Percentiles rank a stretch among this genome's conserved stretches.
Evolutionary conservation across 2,113 vertebrate genomes (phyloP).

Genomic region (Anguilla rostrata): DNA sequence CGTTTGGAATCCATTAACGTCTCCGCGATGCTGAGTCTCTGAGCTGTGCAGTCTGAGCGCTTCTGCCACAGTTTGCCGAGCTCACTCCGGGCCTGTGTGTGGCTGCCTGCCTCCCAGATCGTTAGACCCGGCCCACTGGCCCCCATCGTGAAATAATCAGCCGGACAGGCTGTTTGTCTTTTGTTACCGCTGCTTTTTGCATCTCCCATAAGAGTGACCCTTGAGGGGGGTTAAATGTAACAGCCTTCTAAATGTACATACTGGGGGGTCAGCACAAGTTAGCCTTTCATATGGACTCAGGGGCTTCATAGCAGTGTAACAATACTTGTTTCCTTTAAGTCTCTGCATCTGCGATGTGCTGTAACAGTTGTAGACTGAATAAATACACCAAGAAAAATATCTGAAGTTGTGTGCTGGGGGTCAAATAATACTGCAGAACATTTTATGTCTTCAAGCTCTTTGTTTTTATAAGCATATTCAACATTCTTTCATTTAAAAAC

Average conservation of each 20-base stretch:
- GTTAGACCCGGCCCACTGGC: not conserved
- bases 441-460: not conserved
- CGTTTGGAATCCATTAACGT: not conserved
- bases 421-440: not conserved
- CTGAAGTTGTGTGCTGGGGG: not conserved
- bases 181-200: not conserved
- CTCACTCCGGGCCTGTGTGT: not conserved
- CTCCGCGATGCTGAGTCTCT: conserved; percentile 13
- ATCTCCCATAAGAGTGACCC: not conserved
- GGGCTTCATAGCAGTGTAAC: not conserved
- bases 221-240: not conserved
- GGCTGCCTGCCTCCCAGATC: not conserved
- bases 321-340: not conserved
- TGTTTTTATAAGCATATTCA: not conserved
- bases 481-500: not conserved
- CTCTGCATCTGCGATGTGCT: no score
- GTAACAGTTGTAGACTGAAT: no score
- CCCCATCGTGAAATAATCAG: not conserved
- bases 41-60: no score
- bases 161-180: not conserved
- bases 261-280: not conserved
- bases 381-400: not conserved
- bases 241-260: not conserved
- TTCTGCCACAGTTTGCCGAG: not conserved
- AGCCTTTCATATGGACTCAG: not conserved